phyloP scores from a whole-genome alignment of 2,113 vertebrate genomes.

The Cygnus atratus region DNA sequence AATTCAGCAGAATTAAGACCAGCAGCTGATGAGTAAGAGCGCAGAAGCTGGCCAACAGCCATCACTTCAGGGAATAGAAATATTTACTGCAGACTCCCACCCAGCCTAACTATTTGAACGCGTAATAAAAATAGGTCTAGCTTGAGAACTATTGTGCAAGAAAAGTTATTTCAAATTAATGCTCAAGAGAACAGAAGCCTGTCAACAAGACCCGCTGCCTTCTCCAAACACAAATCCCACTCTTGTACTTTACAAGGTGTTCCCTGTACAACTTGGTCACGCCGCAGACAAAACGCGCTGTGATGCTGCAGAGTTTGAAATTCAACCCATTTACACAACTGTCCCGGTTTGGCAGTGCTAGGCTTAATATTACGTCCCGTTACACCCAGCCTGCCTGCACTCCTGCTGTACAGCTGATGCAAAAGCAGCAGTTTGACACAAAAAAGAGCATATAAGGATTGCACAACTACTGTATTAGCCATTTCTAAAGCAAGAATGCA shows the following conservation, averaged over 20 bases:
- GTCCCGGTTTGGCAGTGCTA: background rate
- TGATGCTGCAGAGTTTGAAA: background rate
- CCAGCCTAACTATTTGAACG: background rate
- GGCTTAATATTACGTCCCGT: background rate
- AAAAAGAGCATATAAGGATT: background rate
- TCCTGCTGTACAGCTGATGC: background rate
- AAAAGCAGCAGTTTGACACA: background rate
- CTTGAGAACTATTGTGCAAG: background rate
- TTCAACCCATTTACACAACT: background rate
- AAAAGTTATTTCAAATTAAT: background rate
- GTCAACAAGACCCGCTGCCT: background rate
- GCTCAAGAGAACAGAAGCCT: background rate
- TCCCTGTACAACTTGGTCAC: background rate
- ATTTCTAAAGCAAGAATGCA: background rate
- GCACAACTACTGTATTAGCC: background rate
- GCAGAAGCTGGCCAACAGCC: background rate
- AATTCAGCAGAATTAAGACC: conserved; percentile 9
- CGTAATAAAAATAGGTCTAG: background rate
- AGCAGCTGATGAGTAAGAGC: conserved; percentile 3
- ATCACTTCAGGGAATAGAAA: conserved; percentile 21
- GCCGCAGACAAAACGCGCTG: background rate
- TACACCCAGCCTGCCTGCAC: background rate
- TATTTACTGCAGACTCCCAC: conserved; percentile 16
- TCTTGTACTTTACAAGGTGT: background rate
- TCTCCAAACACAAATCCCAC: background rate